Conservation (phyloP, 2,113 vertebrate species). For the Rhea pennata region DNA sequence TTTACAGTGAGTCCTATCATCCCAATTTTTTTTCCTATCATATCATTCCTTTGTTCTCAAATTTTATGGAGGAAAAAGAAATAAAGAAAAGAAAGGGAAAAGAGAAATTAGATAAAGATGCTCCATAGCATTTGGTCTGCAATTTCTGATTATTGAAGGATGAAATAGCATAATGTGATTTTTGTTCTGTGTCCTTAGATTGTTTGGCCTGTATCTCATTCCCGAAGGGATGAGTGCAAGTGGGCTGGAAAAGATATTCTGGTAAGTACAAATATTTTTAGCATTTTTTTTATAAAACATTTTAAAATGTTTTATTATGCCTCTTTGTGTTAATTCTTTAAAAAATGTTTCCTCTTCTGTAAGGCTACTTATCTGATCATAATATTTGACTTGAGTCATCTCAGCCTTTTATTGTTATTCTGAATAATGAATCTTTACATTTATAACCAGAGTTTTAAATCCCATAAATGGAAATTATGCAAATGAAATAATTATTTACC, state of each 20-base stretch:
- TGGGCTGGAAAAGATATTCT: slow-evolving; percentile 97
- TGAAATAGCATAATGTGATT: slow-evolving; percentile 51
- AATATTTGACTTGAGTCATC: neutral
- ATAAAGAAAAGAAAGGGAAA: neutral
- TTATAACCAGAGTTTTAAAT: neutral
- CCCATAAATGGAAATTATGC: neutral
- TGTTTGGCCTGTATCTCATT: slow-evolving; percentile 89
- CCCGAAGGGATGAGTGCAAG: slow-evolving; percentile 94
- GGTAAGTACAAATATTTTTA: slow-evolving; percentile 82
- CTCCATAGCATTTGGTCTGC: neutral
- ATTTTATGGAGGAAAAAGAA: neutral
- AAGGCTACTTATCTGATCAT: neutral
- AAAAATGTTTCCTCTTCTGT: neutral
- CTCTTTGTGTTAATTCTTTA: slow-evolving; percentile 41
- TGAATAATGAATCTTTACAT: neutral
- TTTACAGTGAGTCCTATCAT: neutral
- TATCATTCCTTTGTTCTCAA: neutral
- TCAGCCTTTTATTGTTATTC: neutral
- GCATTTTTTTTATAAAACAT: neutral
- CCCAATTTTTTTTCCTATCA: neutral
- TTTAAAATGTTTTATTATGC: slow-evolving; percentile 61
- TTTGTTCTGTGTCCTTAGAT: slow-evolving; percentile 84
- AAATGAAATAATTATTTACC: neutral
- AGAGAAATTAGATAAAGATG: neutral
- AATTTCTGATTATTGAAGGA: slow-evolving; percentile 38